Evolutionary conservation across 1,140 invertebrate genomes (phyloP).

Genomic region (Drosophila erecta): DNA sequence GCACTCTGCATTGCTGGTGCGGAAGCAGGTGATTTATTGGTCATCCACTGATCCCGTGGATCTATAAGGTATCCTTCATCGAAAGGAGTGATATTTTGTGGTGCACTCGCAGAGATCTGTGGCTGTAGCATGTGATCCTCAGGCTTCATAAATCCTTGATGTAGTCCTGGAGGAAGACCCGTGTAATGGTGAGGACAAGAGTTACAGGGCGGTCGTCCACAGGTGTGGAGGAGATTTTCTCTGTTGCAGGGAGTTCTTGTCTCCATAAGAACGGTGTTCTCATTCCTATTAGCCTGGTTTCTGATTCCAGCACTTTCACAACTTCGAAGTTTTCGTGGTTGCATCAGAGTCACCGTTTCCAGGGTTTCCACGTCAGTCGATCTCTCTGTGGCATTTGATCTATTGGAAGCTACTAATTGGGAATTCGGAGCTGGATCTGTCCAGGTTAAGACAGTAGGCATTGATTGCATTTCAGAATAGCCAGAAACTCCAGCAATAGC

Average conservation of each 20-base stretch:
- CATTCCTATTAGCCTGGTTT: no score
- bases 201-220: conserved; percentile 8
- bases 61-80: conserved; percentile 2
- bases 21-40: background rate
- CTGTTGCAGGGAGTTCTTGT: conserved; percentile 20
- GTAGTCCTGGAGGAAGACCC: background rate
- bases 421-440: background rate
- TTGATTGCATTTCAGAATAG: background rate
- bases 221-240: conserved; percentile 4
- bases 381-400: background rate
- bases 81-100: background rate
- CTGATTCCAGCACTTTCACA: background rate
- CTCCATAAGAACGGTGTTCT: conserved; percentile 14
- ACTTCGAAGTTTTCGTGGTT: conserved; percentile 15
- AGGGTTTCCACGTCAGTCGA: background rate
- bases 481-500: background rate
- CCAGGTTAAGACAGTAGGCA: background rate
- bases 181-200: conserved; percentile 1
- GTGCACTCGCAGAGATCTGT: background rate
- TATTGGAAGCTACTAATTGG: background rate
- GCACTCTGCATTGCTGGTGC: background rate
- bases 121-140: background rate
- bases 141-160: background rate
- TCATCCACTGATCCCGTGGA: conserved; percentile 1
- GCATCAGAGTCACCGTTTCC: conserved; percentile 26